Evolutionary conservation across 1,140 invertebrate genomes (phyloP).

Genomic region (Stegodyphus mimosarum): DNA sequence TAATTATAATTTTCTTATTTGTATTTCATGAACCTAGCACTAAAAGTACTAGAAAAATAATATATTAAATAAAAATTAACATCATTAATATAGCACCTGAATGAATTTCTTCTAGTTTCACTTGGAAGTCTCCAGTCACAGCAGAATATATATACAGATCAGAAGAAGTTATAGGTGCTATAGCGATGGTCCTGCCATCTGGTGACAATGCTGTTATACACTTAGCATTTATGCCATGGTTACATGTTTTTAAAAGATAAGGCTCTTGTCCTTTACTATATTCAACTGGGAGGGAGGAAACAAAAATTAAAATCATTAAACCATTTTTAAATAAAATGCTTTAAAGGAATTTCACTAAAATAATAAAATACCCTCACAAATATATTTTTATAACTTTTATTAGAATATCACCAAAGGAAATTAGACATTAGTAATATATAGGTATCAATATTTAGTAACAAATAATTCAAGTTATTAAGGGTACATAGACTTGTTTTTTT

Average conservation of each 20-base stretch:
- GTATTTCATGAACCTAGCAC: not conserved
- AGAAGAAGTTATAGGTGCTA: conserved; percentile 72
- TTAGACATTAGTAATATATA: too few species aligned
- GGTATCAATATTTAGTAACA: too few species aligned
- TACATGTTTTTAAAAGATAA: conserved; percentile 75
- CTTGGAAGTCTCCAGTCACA: conserved; percentile 74
- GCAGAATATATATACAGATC: conserved; percentile 79
- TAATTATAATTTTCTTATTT: not conserved
- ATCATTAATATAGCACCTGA: conserved; percentile 66
- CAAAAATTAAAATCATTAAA: not conserved
- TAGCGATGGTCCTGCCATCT: conserved; percentile 79
- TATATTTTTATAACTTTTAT: too few species aligned
- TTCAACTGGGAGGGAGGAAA: conserved; percentile 75
- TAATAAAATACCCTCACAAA: too few species aligned
- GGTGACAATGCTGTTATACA: conserved; percentile 77
- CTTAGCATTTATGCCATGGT: conserved; percentile 65
- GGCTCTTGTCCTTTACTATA: conserved; percentile 83
- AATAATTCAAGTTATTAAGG: too few species aligned
- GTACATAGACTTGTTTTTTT: too few species aligned
- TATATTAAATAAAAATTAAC: not conserved
- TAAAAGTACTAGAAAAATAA: too few species aligned
- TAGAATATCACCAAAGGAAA: too few species aligned
- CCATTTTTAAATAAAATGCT: conserved; percentile 5
- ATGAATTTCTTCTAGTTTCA: conserved; percentile 76
- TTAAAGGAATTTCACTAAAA: not conserved